A percentile compares a stretch with the other conserved stretches of the same genome.
Evolutionary conservation across 2,888 invertebrate species (phyloP).

Genomic region (Parnassius orleans): DNA sequence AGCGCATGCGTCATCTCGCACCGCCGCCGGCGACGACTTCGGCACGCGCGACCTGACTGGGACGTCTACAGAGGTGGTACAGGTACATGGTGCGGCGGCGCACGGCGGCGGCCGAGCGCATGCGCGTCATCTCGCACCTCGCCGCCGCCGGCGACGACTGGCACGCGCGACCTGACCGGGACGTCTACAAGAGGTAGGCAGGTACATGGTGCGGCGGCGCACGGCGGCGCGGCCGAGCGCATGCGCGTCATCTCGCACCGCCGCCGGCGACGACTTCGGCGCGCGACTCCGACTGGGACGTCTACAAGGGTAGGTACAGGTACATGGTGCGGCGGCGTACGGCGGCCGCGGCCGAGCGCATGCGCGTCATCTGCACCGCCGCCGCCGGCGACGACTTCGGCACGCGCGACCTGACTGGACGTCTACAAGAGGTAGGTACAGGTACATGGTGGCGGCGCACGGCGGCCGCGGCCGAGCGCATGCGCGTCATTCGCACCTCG

Average conservation of each 20-base stretch:
- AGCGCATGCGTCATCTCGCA: slow-evolving; percentile 97
- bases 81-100: slow-evolving; percentile 93
- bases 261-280: slow-evolving; percentile 94
- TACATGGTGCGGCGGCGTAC: slow-evolving; percentile 92
- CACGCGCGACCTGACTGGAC: slow-evolving; percentile 96
- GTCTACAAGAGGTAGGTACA: slow-evolving; percentile 91
- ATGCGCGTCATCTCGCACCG: slow-evolving; percentile 83
- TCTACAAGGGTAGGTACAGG: slow-evolving; percentile 93
- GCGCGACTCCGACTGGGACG: slow-evolving; percentile 97
- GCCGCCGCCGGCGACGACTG: slow-evolving; percentile 91
- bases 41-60: slow-evolving; percentile 97
- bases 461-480: slow-evolving; percentile 95
- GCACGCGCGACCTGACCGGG: slow-evolving; percentile 97
- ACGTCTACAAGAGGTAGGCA: slow-evolving; percentile 97
- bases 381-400: slow-evolving; percentile 91
- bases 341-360: slow-evolving; percentile 83
- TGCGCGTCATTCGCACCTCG: slow-evolving; percentile 96
- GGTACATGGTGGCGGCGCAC: slow-evolving; percentile 91
- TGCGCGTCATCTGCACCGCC: slow-evolving; percentile 83
- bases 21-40: slow-evolving; percentile 88
- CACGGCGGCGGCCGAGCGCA: slow-evolving; percentile 83
- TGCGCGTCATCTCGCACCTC: slow-evolving; percentile 83
- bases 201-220: slow-evolving; percentile 88
- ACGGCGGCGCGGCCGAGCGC: slow-evolving; percentile 87
- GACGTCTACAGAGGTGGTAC: slow-evolving; percentile 92